A percentile compares a stretch with the other conserved stretches of the same genome.
Evolutionary conservation across 1,140 invertebrate species (phyloP).

Genomic region (Leptinotarsa lineolata): DNA sequence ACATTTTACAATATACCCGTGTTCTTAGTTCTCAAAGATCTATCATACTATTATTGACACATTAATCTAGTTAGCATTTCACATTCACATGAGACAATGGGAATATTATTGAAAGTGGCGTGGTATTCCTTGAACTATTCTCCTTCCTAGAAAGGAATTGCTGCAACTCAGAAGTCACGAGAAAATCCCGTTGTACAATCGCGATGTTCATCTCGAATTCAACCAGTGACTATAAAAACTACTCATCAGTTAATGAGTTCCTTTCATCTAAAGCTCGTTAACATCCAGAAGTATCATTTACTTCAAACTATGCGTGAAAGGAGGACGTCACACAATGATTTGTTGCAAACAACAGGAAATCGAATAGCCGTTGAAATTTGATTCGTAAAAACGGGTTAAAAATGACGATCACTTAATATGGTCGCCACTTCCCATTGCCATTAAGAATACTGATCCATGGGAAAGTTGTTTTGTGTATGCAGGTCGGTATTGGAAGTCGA

Average conservation of each 20-base stretch:
- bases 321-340: not conserved
- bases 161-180: no score
- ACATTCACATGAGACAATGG: no score
- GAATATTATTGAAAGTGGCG: no score
- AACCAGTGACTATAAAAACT: not conserved
- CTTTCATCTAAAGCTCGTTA: not conserved
- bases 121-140: no score
- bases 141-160: no score
- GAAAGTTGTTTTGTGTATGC: not conserved
- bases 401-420: not conserved
- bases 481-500: not conserved
- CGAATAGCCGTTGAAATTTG: not conserved
- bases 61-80: no score
- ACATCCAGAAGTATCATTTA: not conserved
- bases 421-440: not conserved
- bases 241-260: not conserved
- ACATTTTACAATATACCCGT: no score
- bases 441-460: not conserved
- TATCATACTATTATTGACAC: no score
- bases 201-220: no score
- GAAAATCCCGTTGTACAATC: no score
- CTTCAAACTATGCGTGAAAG: not conserved
- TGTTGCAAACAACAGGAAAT: conserved; percentile 1
- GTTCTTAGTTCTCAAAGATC: no score
- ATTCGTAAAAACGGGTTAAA: not conserved